A percentile compares a stretch with the other conserved stretches of the same genome.
These are phyloP conservation scores for Enteromius anoplus DNA, from an alignment of 2,797 vertebrate species.

Conservation along the genomic window DNA sequence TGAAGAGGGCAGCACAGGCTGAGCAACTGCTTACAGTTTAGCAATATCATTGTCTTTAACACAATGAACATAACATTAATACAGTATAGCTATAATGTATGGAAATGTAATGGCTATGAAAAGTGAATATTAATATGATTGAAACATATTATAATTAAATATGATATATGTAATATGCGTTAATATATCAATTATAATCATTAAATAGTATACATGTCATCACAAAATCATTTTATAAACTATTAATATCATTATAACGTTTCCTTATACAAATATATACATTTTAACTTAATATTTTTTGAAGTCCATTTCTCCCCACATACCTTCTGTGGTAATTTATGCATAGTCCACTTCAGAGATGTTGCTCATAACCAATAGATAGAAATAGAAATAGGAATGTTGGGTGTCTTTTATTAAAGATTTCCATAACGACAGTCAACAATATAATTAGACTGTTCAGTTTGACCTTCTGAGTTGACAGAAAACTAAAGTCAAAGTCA, in stretches of 20 bases:
- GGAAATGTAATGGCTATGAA: background rate
- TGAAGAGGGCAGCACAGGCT: constrained; percentile 24
- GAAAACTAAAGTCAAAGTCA: constrained; percentile 18
- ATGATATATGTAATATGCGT: background rate
- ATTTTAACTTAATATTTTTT: background rate
- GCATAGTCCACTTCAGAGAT: background rate
- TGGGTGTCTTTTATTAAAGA: background rate
- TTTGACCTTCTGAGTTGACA: constrained; percentile 17
- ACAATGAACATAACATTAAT: background rate
- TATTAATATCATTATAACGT: background rate
- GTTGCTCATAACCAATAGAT: no score
- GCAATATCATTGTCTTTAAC: background rate
- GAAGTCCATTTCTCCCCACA: no score
- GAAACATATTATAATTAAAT: background rate
- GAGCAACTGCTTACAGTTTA: background rate
- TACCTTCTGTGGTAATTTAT: background rate
- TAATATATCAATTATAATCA: background rate
- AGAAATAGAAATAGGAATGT: background rate
- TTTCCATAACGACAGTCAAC: background rate
- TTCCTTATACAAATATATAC: background rate
- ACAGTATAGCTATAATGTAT: background rate
- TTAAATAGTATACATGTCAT: background rate
- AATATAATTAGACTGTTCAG: background rate
- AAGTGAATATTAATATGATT: background rate
- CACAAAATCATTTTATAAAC: background rate